A percentile compares a stretch with the other conserved stretches of the same genome.
These are phyloP conservation scores for Accipiter virgatus DNA, from an alignment of 2,113 vertebrate genomes.

Conservation along the genomic window DNA sequence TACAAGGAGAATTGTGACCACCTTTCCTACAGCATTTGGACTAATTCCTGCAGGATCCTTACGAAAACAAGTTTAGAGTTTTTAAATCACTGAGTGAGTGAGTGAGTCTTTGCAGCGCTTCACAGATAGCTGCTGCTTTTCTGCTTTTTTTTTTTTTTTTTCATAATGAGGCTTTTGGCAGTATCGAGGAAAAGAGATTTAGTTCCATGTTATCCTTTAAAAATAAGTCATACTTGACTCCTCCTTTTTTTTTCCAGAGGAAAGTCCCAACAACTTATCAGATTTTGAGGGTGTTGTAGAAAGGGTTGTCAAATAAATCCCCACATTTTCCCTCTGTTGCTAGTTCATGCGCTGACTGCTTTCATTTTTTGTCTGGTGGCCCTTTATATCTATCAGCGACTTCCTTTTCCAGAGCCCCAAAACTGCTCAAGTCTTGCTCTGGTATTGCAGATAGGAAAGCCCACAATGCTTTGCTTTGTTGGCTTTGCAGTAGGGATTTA, in stretches of 20 bases:
- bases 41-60: background rate
- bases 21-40: background rate
- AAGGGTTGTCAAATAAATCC: conserved; percentile 8
- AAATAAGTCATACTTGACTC: background rate
- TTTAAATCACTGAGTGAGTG: background rate
- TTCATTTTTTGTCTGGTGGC: conserved; percentile 17
- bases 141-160: background rate
- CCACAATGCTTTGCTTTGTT: background rate
- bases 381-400: background rate
- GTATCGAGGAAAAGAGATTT: background rate
- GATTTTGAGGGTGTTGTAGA: background rate
- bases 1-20: conserved; percentile 35
- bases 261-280: conserved; percentile 13
- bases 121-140: background rate
- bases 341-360: background rate
- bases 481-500: background rate
- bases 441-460: background rate
- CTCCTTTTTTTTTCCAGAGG: background rate
- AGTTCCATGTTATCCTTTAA: background rate
- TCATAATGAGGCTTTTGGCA: background rate
- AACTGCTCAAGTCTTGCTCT: background rate
- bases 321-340: background rate
- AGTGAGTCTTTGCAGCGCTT: background rate
- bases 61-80: background rate
- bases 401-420: background rate